phyloP scores from a whole-genome alignment of 2,113 vertebrate genomes.

The Mus pahari region DNA sequence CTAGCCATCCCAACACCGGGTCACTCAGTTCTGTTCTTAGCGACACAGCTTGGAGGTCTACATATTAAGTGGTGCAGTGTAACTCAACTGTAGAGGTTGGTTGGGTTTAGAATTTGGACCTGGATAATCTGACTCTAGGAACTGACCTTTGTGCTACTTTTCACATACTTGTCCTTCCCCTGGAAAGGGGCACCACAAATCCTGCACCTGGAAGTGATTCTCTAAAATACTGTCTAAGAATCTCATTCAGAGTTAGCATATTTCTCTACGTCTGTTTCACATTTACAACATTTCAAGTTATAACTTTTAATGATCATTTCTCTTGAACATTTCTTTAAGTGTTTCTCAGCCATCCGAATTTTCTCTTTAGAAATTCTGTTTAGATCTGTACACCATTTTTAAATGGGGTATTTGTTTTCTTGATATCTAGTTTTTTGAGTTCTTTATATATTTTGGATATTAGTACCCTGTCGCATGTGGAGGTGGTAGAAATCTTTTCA shows the following conservation, averaged over 20 bases:
- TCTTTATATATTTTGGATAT: too few relatives aligned
- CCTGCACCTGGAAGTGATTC: not conserved
- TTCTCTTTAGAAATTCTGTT: too few relatives aligned
- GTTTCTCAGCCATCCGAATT: too few relatives aligned
- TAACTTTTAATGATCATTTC: too few relatives aligned
- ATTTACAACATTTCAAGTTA: constrained; percentile 10
- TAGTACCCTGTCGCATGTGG: too few relatives aligned
- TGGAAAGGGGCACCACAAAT: not conserved
- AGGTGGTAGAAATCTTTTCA: too few relatives aligned
- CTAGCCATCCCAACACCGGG: not conserved
- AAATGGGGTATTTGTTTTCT: too few relatives aligned
- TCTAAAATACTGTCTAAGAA: not conserved
- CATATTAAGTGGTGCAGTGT: not conserved
- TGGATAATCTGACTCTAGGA: not conserved
- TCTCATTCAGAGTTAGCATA: constrained; percentile 40
- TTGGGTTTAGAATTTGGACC: not conserved
- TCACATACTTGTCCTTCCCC: fast-evolving
- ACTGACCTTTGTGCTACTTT: not conserved
- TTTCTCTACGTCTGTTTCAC: constrained; percentile 48
- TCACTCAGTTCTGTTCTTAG: constrained; percentile 10
- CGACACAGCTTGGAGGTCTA: not conserved
- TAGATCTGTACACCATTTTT: too few relatives aligned
- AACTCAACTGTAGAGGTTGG: not conserved
- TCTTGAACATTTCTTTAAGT: too few relatives aligned
- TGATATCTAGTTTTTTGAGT: too few relatives aligned